Evolutionary conservation across 2,797 vertebrate species (phyloP), one percentile per base, ranked within the genome.

Genomic region (Pitangus sulphuratus): DNA sequence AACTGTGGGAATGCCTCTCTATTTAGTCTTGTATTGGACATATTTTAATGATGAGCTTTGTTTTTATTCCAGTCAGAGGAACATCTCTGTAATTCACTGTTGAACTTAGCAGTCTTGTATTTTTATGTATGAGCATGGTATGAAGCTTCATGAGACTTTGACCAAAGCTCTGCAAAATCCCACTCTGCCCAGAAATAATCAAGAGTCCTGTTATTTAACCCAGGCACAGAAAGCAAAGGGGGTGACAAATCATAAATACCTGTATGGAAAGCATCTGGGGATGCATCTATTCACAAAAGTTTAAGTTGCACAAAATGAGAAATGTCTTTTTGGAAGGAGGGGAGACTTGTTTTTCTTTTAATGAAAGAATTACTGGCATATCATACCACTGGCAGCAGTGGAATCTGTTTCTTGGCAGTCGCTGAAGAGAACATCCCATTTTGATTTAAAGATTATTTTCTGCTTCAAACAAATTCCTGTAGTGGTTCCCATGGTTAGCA

Each of bases 391-490:
- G 91, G 66, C 89, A 83, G 69, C 56, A 61, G 35, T 65, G 65
- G 77, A 93, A 90, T 92, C 90, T 96, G 45, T 81, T 87, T 84
- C 70, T 82, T 95, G 93, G 84, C 91, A 91, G 84, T 74, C 0
- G 0, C 69, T 62, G 64, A 85, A 42, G 64, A 71, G 82, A 95
- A 80, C 91, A 89, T 96, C 94, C 79, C 64, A 72, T 89, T 96
- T 93, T 93, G 95, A 93, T 96, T 89, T 91, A 64, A 87, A 89
- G 94, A 94, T 93, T 85, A 71, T 92, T 87, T 92, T 89, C 71
- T 80, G 64, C 82, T 80, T 95, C 89, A 92, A 42, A 94, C 53
- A 71, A 80, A 97, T 92, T 92, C 87, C 42, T 93, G 26, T 57
- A 71, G 53, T 53, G 79, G 57, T 97, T 97, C 79, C 75, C 56